Evolutionary conservation across 2,113 vertebrate species (phyloP).

Genomic region (Sceloporus tristichus): DNA sequence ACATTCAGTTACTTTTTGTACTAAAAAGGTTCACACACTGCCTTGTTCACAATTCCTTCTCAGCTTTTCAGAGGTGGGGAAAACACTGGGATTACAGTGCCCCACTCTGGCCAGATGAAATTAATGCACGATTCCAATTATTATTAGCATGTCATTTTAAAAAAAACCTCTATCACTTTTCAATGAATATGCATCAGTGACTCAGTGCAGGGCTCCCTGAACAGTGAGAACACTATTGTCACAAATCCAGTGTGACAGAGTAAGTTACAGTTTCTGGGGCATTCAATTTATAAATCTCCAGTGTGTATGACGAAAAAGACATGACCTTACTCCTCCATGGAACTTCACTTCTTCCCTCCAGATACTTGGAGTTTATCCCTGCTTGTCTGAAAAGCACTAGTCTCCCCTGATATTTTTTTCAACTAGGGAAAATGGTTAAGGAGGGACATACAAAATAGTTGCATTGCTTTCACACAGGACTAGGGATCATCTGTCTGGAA

Average conservation of each 20-base stretch:
- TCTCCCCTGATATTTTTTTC: no score
- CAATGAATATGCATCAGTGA: background rate
- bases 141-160: no score
- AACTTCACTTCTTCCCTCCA: no score
- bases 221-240: background rate
- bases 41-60: background rate
- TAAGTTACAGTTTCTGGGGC: no score
- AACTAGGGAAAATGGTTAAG: no score
- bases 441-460: background rate
- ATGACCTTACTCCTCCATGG: background rate
- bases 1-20: background rate
- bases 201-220: background rate
- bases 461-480: no score
- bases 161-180: no score
- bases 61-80: constrained; percentile 37
- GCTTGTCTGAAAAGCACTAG: background rate
- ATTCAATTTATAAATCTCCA: background rate
- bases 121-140: constrained; percentile 17
- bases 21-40: background rate
- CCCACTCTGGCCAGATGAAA: constrained; percentile 71
- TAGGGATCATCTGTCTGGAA: no score
- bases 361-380: background rate
- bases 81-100: constrained; percentile 76
- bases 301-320: background rate
- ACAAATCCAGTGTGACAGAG: background rate